These are phyloP conservation scores for Corythaixoides concolor DNA, from an alignment of 2,113 vertebrate species.

Conservation along the genomic window DNA sequence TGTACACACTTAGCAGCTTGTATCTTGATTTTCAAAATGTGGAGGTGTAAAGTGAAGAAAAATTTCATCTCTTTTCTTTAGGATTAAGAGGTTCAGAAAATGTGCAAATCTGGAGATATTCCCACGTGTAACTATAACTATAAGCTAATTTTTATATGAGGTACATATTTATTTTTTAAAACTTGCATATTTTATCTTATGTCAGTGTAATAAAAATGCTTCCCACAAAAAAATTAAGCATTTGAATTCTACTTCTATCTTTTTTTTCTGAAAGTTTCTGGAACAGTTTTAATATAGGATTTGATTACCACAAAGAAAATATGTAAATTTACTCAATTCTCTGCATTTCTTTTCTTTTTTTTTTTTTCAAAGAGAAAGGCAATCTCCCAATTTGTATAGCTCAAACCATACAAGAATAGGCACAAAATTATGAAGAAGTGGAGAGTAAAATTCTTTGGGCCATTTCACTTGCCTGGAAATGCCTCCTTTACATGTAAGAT, in stretches of 20 bases:
- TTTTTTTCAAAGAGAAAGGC: not conserved
- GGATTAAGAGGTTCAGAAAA: not conserved
- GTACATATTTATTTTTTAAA: not conserved
- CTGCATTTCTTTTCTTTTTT: not conserved
- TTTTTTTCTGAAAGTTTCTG: not conserved
- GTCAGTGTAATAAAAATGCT: not conserved
- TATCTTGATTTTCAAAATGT: constrained; percentile 24
- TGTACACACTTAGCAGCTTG: not conserved
- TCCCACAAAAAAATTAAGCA: not conserved
- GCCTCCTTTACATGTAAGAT: not conserved
- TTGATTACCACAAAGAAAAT: not conserved
- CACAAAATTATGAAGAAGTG: not conserved
- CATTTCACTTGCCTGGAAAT: not conserved
- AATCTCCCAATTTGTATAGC: not conserved
- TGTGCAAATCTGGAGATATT: not conserved
- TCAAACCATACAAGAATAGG: not conserved
- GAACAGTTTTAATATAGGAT: not conserved
- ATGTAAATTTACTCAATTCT: not conserved
- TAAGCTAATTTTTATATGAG: not conserved
- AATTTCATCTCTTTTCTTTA: not conserved
- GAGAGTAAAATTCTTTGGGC: not conserved
- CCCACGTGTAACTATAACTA: not conserved
- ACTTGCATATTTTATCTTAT: not conserved
- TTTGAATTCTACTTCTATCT: not conserved
- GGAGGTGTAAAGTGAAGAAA: constrained; percentile 15